Evolutionary conservation across 2,888 invertebrate species (phyloP).

Genomic region (Elaeidobius kamerunicus): DNA sequence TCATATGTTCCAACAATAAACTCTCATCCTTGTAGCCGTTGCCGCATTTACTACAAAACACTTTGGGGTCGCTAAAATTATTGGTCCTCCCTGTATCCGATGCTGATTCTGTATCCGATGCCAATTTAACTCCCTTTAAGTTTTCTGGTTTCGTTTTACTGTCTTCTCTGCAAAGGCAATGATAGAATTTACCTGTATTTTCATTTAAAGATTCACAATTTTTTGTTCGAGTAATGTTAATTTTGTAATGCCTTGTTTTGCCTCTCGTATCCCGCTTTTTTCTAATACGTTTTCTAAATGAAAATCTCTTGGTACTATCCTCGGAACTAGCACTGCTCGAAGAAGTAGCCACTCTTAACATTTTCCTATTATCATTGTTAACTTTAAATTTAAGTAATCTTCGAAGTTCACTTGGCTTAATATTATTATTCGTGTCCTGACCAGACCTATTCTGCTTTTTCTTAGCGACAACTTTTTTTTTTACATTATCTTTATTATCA

Average conservation of each 20-base stretch:
- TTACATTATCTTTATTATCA: slow-evolving; percentile 10
- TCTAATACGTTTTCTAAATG: slow-evolving; percentile 21
- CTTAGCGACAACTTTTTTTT: no score
- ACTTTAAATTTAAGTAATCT: slow-evolving; percentile 3
- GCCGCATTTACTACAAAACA: slow-evolving; percentile 39
- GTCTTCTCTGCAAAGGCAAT: slow-evolving; percentile 31
- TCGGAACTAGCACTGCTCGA: slow-evolving; percentile 25
- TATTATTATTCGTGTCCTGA: slow-evolving; percentile 2
- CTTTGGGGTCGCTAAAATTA: slow-evolving; percentile 31
- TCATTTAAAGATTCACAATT: slow-evolving; percentile 31
- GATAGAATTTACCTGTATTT: slow-evolving; percentile 33
- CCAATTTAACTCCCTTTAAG: slow-evolving; percentile 29
- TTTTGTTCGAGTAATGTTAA: slow-evolving; percentile 34
- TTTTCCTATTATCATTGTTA: not conserved
- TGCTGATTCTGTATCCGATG: slow-evolving; percentile 40
- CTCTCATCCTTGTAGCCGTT: slow-evolving; percentile 37
- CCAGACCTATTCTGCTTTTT: not conserved
- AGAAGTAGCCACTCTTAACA: slow-evolving; percentile 2
- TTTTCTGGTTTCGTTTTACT: slow-evolving; percentile 4
- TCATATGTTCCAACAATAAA: slow-evolving; percentile 37
- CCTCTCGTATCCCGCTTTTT: slow-evolving; percentile 14
- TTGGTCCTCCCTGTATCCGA: slow-evolving; percentile 36
- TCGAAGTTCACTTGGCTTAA: not conserved
- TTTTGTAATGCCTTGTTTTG: slow-evolving; percentile 31
- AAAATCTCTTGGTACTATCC: slow-evolving; percentile 24